Percentiles rank a stretch among this genome's conserved stretches.
Conservation (phyloP, 2,797 vertebrate genomes). For the Artibeus jamaicensis region DNA sequence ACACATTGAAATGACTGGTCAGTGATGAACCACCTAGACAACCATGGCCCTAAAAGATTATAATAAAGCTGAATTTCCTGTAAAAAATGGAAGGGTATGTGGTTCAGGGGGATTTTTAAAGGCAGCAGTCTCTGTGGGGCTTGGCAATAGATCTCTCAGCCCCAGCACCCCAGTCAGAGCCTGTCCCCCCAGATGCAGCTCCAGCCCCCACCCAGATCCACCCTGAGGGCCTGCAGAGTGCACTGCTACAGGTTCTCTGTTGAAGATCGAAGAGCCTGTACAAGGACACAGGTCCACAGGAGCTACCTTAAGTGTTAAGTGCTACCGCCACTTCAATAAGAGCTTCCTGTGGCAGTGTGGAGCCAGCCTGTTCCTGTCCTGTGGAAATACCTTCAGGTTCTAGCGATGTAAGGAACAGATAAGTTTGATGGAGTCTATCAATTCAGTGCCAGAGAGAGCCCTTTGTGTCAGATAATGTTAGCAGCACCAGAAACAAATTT, state of each 20-base stretch:
- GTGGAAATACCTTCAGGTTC: not conserved
- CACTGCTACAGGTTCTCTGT: not conserved
- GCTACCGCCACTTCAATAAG: not conserved
- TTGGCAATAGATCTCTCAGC: not conserved
- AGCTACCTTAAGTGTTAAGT: not conserved
- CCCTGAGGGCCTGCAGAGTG: not conserved
- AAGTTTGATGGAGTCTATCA: not conserved
- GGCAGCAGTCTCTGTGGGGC: too few species aligned
- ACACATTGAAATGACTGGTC: not conserved
- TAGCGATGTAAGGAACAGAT: not conserved
- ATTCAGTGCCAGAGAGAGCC: not conserved
- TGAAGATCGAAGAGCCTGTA: not conserved
- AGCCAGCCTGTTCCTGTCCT: not conserved
- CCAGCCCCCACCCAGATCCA: too few species aligned
- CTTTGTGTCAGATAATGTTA: not conserved
- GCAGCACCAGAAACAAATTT: not conserved
- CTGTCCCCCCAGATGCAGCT: not conserved
- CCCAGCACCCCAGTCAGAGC: not conserved
- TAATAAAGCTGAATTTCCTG: not conserved
- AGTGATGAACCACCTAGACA: not conserved
- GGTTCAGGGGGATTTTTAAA: not conserved
- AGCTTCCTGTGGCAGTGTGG: not conserved
- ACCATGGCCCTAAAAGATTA: not conserved
- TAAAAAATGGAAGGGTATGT: not conserved
- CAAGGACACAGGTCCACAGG: not conserved